Evolutionary conservation across 1,140 invertebrate genomes (phyloP).

Genomic region (Drosophila kikkawai): DNA sequence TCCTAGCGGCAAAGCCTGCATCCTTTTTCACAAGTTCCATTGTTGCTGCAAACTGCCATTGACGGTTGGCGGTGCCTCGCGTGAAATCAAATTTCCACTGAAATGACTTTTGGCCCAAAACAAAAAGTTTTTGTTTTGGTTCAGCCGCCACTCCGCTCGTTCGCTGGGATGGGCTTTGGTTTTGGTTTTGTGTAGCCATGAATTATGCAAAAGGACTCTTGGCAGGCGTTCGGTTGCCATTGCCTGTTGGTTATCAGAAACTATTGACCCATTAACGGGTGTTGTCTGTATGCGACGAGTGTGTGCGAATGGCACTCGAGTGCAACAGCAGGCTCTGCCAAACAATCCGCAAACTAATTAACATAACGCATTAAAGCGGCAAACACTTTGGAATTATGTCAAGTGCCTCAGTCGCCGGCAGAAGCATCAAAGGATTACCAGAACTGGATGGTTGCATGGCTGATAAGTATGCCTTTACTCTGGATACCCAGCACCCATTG

Average conservation of each 20-base stretch:
- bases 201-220: slow-evolving; percentile 76
- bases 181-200: slow-evolving; percentile 42
- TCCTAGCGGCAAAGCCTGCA: slow-evolving; percentile 7
- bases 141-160: slow-evolving; percentile 13
- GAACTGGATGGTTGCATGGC: slow-evolving; percentile 32
- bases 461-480: slow-evolving; percentile 40
- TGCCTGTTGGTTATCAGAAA: slow-evolving; percentile 66
- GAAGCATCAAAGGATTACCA: slow-evolving; percentile 71
- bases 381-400: slow-evolving; percentile 77
- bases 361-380: slow-evolving; percentile 76
- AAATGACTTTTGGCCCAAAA: slow-evolving; percentile 70
- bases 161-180: slow-evolving; percentile 17
- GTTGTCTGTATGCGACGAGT: slow-evolving; percentile 29
- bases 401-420: slow-evolving; percentile 56
- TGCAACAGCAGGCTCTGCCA: slow-evolving; percentile 37
- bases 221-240: slow-evolving; percentile 32
- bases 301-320: slow-evolving; percentile 56
- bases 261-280: slow-evolving; percentile 81
- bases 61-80: slow-evolving; percentile 55
- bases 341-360: slow-evolving; percentile 75
- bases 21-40: slow-evolving; percentile 52
- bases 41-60: slow-evolving; percentile 77
- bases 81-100: slow-evolving; percentile 82
- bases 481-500: neutral
- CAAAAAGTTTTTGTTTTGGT: slow-evolving; percentile 55